Evolutionary conservation across 2,113 vertebrate species (phyloP), one percentile per base, ranked within the genome.

Genomic region (Cygnus buccinator): DNA sequence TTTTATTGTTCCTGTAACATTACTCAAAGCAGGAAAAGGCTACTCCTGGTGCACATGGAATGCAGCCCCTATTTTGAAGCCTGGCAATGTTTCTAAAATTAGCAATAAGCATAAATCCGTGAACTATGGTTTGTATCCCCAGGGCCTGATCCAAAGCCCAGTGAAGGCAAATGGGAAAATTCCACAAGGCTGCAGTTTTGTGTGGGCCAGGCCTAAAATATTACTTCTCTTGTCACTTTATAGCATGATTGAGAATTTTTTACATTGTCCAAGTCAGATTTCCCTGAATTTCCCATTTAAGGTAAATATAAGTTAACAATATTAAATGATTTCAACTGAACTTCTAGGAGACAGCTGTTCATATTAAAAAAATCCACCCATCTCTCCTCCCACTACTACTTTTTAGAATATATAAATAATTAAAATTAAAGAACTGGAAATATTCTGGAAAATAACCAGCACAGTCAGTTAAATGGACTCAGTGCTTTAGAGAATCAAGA

Each of bases 1-100:
- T 91, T 71, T 86, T 94, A 95, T 82, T 37, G 65, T 87, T 89
- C 90, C 54, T 94, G 54, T n/a, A 91, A 26, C 70, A 76, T 96
- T 74, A 92, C 61, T 93, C 77, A 85, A 87, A 87, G 75, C 4
- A 90, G 54, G 50, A 95, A 96, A 93, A 52, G 61, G 61, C 87
- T 95, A 68, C 58, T 85, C 58, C 48, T 33, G 52, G 46, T 73
- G 59, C 55, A 91, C 29, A 55, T 75, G 77, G 84, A 85, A 91
- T 58, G 26, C 46, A 74, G 50, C 28, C n/a, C 39, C n/a, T 89
- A 3, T 58, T 90, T 89, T 48, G 48, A 87, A 94, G 54, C 15
- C 84, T 89, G 81, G 78, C 59, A 59, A 6, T 29, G 22, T 33
- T 92, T 90, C 89, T 39, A 70, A 85, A 95, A 63, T 89, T 83